Percentiles rank a stretch among this genome's conserved stretches.
phyloP scores from a whole-genome alignment of 2,797 vertebrate genomes.

The Manis crassicaudata region DNA sequence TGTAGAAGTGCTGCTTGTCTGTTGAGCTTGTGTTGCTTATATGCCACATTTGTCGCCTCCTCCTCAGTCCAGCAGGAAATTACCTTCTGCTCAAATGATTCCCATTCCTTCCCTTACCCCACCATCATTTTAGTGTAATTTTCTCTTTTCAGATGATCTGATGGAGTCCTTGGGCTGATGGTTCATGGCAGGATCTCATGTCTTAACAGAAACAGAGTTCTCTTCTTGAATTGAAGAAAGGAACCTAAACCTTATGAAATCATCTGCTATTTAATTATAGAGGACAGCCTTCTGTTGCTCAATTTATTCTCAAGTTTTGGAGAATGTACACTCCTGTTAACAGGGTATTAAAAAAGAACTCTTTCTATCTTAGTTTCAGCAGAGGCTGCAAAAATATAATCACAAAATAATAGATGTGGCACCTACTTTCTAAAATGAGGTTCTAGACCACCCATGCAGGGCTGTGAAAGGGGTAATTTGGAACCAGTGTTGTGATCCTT shows the following conservation, averaged over 20 bases:
- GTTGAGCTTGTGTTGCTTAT: conserved; percentile 17
- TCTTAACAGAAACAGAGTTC: conserved; percentile 4
- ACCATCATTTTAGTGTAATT: conserved; percentile 30
- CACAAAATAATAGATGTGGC: not conserved
- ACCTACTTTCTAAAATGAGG: conserved; percentile 50
- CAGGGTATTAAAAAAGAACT: conserved; percentile 46
- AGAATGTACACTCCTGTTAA: conserved; percentile 57
- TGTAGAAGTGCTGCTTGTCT: not conserved
- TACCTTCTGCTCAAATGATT: conserved; percentile 38
- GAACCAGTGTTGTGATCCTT: not conserved
- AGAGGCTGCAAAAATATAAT: conserved; percentile 19
- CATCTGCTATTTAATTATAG: conserved; percentile 55
- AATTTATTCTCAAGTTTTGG: conserved; percentile 48
- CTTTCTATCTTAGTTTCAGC: conserved; percentile 52
- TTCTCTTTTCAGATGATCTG: conserved; percentile 48
- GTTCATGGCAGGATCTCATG: not conserved
- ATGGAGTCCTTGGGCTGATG: not conserved
- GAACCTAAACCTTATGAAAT: conserved; percentile 29
- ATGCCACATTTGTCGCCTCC: not conserved
- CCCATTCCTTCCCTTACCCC: not conserved
- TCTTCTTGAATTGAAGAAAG: conserved; percentile 48
- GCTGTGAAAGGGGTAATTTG: not conserved
- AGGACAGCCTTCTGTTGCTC: conserved; percentile 60
- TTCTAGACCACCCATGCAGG: not conserved
- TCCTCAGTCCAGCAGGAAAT: conserved; percentile 51